Evolutionary conservation across 1,140 invertebrate species (phyloP), one percentile per base, ranked within the genome.

Genomic region (Caerostris darwini): DNA sequence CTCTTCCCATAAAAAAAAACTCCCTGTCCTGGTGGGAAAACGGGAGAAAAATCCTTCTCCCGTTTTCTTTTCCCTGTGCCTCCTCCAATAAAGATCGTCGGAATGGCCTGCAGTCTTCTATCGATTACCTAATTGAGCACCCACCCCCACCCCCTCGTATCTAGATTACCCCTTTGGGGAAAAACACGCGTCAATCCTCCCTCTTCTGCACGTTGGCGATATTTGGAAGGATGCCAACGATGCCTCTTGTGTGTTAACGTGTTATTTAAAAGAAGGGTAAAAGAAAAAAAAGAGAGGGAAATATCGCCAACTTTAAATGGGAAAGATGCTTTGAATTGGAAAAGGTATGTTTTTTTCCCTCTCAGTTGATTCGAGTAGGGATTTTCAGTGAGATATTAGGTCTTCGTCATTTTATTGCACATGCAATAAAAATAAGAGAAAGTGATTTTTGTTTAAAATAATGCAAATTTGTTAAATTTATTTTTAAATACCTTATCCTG

Each of bases 101-200:
- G 69, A 50, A 59, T 57, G 12, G 54, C 69, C 57, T 90, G n/a
- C 67, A 71, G 69, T 50, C 67, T 56, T 12, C 69, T 90, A 90
- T 90, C 69, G 89, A 90, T 90, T 90, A 54, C 89, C 89, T 90
- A 90, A 90, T 90, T 90, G 69, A 59, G 56, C 34, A 19, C 71
- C 34, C 69, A 34, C 71, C 71, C 34, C 69, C 17, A 54, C 69
- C 50, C 64, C 64, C 34, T 54, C 57, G 19, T 59, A 17, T 77
- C 69, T 77, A 69, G 34, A 89, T 89, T 89, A 89, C 87, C 50
- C 87, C 87, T 54, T 56, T 56, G 87, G 87, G 85, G 64, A 89
- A 89, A 89, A 89, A 89, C 87, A 89, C 61, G 61, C 87, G 87
- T 89, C 87, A 89, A 56, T 89, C 87, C 64, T n/a, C 64, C 53